phyloP scores from a whole-genome alignment of 2,888 invertebrate species.

The Ypsolopha sequella region DNA sequence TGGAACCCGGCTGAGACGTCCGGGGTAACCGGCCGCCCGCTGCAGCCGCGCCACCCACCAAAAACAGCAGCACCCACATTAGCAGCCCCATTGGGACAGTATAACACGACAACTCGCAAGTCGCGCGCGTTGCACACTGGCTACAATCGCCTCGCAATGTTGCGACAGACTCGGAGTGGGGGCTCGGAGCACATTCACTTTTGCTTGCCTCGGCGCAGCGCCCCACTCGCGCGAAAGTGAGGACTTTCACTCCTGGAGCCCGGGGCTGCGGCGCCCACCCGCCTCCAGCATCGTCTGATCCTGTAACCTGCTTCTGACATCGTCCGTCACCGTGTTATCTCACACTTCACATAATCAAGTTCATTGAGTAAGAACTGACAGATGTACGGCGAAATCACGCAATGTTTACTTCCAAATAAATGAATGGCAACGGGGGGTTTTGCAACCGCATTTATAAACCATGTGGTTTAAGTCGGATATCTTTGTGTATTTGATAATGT shows the following conservation, averaged over 20 bases:
- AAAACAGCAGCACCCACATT: constrained; percentile 54
- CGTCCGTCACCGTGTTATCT: constrained; percentile 1
- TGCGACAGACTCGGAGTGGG: neutral
- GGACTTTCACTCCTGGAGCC: constrained; percentile 47
- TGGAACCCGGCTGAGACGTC: constrained; percentile 57
- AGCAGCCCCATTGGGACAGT: constrained; percentile 20
- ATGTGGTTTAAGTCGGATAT: no score
- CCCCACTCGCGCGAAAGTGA: constrained; percentile 60
- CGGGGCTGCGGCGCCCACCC: constrained; percentile 6
- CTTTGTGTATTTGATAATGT: no score
- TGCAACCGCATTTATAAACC: neutral
- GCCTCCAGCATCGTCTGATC: neutral
- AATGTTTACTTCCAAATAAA: neutral
- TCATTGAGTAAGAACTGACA: neutral
- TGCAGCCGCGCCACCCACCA: constrained; percentile 45
- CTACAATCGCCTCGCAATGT: neutral
- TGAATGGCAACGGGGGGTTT: no score
- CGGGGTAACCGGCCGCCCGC: constrained; percentile 55
- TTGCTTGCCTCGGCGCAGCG: constrained; percentile 34
- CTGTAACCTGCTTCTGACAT: no score
- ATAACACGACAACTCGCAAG: neutral
- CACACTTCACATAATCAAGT: neutral
- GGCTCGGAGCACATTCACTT: constrained; percentile 43
- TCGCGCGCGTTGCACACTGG: constrained; percentile 4
- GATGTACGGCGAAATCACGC: neutral